A percentile compares a stretch with the other conserved stretches of the same genome.
These are phyloP conservation scores for Amphibalanus amphitrite DNA, from an alignment of 1,140 invertebrate species.

Conservation along the genomic window DNA sequence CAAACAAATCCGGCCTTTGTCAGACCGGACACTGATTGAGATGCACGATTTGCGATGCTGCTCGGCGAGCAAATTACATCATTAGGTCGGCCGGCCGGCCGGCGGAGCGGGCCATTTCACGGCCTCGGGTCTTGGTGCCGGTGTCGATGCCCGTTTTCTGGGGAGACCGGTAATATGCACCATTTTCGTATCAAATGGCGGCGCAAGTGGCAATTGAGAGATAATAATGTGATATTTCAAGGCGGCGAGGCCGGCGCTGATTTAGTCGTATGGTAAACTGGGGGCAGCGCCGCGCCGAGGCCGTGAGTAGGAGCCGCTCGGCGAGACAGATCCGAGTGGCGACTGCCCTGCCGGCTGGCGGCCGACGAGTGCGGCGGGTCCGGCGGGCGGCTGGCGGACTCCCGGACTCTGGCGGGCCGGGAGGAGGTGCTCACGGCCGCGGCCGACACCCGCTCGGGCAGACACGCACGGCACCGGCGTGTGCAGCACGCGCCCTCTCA, in stretches of 20 bases:
- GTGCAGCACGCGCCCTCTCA: too few species aligned
- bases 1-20: not conserved
- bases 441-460: too few species aligned
- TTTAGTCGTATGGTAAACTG: not conserved
- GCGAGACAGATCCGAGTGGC: not conserved
- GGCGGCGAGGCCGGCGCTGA: not conserved
- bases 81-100: not conserved
- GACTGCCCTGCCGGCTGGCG: too few species aligned
- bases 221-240: conserved; percentile 1
- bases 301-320: not conserved
- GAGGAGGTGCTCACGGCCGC: too few species aligned
- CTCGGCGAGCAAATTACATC: not conserved
- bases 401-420: too few species aligned
- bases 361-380: too few species aligned
- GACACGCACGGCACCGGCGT: too few species aligned
- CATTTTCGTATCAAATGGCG: conserved; percentile 1
- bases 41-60: not conserved
- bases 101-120: not conserved
- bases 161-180: not conserved
- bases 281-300: not conserved
- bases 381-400: too few species aligned
- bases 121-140: too few species aligned
- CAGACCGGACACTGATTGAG: not conserved
- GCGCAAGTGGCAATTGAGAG: not conserved
- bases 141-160: not conserved